These are phyloP conservation scores for Melanargia galathea DNA, from an alignment of 2,888 invertebrate species.

Conservation along the genomic window DNA sequence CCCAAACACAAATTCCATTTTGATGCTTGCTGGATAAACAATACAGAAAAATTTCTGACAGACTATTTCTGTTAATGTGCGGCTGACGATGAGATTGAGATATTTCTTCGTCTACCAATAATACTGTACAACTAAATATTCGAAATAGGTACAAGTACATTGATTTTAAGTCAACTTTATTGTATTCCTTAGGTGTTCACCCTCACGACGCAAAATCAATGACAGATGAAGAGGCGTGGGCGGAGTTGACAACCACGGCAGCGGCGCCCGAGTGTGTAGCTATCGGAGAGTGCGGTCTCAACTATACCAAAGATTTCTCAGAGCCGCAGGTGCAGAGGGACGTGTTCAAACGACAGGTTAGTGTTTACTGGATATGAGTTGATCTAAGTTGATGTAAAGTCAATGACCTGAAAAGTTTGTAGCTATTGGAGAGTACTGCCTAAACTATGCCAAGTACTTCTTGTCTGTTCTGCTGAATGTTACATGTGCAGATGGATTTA, in stretches of 20 bases:
- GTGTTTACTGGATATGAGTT: slow-evolving; percentile 34
- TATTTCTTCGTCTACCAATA: too few relatives aligned
- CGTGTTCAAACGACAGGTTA: slow-evolving; percentile 93
- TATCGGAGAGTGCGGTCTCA: slow-evolving; percentile 96
- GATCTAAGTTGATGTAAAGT: slow-evolving; percentile 1
- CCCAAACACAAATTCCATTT: too few relatives aligned
- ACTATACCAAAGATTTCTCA: slow-evolving; percentile 96
- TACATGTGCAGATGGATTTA: slow-evolving; percentile 93
- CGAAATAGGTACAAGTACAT: not conserved
- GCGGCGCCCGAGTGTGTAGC: slow-evolving; percentile 95
- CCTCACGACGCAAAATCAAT: slow-evolving; percentile 96
- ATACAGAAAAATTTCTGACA: too few relatives aligned
- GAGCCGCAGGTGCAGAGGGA: slow-evolving; percentile 92
- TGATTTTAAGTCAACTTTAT: not conserved
- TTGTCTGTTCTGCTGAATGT: too few relatives aligned
- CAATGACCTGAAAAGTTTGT: slow-evolving; percentile 95
- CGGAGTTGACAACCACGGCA: slow-evolving; percentile 88
- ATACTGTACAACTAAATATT: too few relatives aligned
- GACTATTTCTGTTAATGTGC: too few relatives aligned
- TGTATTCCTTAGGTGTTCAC: slow-evolving; percentile 86
- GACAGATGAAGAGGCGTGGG: slow-evolving; percentile 88
- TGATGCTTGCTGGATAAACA: too few relatives aligned
- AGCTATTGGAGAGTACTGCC: slow-evolving; percentile 95
- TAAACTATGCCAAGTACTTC: slow-evolving; percentile 97
- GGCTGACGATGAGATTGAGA: too few relatives aligned